Conservation (phyloP, 2,888 invertebrate species). For the Orthosia incerta region DNA sequence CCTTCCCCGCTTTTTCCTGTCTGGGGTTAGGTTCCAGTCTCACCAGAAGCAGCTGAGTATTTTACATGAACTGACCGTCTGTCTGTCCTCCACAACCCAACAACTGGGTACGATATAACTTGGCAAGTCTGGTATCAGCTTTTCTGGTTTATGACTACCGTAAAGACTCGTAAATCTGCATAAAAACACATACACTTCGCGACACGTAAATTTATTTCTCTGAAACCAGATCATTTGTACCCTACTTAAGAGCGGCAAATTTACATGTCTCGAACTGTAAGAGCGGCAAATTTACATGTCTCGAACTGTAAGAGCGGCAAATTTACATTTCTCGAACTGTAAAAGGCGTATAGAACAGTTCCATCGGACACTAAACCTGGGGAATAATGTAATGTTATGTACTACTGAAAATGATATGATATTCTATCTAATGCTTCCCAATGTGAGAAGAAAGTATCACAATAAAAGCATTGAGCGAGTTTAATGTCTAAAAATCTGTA, state of each 20-base stretch:
- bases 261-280: background rate
- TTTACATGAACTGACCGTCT: background rate
- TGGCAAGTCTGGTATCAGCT: background rate
- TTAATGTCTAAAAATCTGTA: conserved; percentile 16
- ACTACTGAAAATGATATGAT: conserved; percentile 3
- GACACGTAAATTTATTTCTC: no score
- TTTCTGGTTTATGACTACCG: background rate
- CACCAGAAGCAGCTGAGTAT: no score
- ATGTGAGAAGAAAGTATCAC: conserved; percentile 33
- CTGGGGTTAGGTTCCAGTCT: no score
- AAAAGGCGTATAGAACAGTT: no score
- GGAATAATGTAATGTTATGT: no score
- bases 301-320: no score
- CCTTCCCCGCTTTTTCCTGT: no score
- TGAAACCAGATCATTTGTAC: background rate
- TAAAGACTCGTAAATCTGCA: no score
- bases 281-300: background rate
- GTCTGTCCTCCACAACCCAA: background rate
- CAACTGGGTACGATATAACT: background rate
- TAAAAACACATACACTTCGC: no score
- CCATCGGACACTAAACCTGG: no score
- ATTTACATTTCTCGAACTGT: no score
- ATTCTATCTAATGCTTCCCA: conserved; percentile 37
- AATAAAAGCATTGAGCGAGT: conserved; percentile 34
- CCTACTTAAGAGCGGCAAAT: background rate